Evolutionary conservation across 2,113 vertebrate genomes (phyloP).

Genomic region (Monopterus albus): DNA sequence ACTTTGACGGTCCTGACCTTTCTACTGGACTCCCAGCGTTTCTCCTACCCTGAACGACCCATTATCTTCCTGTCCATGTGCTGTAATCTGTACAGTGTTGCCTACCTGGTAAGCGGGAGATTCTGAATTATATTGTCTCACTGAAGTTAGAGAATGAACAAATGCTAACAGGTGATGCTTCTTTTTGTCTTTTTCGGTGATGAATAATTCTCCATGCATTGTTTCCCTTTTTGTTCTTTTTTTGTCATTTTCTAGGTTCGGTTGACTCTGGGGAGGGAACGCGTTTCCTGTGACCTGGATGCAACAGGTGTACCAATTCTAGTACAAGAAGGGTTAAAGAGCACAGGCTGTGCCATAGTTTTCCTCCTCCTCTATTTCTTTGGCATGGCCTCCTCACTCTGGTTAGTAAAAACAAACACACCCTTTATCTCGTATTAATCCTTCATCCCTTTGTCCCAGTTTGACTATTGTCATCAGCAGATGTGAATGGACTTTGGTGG

Average conservation of each 20-base stretch:
- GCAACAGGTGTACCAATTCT: slow-evolving; percentile 94
- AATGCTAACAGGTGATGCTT: neutral
- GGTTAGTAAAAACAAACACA: slow-evolving; percentile 81
- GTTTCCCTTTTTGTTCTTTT: neutral
- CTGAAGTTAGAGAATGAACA: too few relatives aligned
- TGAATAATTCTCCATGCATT: neutral
- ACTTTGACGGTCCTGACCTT: slow-evolving; percentile 98
- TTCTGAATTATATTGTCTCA: neutral
- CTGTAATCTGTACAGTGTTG: slow-evolving; percentile 99
- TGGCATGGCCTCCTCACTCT: slow-evolving; percentile 99
- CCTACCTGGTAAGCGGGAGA: slow-evolving; percentile 87
- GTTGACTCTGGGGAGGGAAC: slow-evolving; percentile 94
- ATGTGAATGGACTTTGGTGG: slow-evolving; percentile 31
- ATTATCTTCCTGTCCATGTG: slow-evolving; percentile 99
- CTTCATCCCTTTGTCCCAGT: slow-evolving; percentile 25
- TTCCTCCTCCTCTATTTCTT: slow-evolving; percentile 99
- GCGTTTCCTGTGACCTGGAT: slow-evolving; percentile 98
- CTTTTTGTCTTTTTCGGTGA: neutral
- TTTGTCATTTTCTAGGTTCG: slow-evolving; percentile 77
- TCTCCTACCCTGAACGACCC: slow-evolving; percentile 96
- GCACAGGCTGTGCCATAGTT: slow-evolving; percentile 98
- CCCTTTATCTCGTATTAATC: slow-evolving; percentile 8
- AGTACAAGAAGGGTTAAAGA: slow-evolving; percentile 98
- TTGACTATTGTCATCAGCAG: slow-evolving; percentile 39
- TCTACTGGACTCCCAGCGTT: slow-evolving; percentile 95